Conservation (phyloP, 2,797 vertebrate species). For the Bradypus variegatus region DNA sequence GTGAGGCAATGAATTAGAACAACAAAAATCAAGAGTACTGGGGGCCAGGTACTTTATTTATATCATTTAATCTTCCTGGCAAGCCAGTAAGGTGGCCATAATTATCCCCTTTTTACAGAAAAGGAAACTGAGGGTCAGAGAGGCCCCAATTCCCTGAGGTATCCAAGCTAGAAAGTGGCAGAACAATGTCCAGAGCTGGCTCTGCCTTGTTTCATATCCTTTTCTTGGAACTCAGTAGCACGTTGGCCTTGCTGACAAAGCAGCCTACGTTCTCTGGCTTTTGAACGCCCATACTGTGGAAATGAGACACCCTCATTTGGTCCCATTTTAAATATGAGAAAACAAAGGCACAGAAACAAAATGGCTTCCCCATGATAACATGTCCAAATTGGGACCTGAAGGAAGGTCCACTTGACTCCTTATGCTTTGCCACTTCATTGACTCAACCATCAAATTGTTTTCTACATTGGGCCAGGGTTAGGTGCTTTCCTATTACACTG, state of each 20-base stretch:
- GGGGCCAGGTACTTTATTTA: not conserved
- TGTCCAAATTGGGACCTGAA: not conserved
- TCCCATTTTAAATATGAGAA: no score
- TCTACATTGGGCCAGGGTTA: not conserved
- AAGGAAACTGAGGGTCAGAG: not conserved
- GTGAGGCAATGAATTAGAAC: not conserved
- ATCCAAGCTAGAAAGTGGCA: not conserved
- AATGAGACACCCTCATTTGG: not conserved
- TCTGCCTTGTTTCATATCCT: not conserved
- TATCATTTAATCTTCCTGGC: not conserved
- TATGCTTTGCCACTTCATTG: not conserved
- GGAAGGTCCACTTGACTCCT: not conserved
- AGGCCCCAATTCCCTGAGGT: not conserved
- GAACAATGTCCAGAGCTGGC: not conserved
- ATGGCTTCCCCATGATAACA: not conserved
- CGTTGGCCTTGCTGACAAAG: not conserved
- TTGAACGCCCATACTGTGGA: no score
- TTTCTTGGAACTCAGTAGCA: not conserved
- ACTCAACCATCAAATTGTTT: not conserved
- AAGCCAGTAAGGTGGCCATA: not conserved
- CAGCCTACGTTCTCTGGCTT: not conserved
- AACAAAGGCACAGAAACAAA: not conserved
- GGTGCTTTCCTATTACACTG: not conserved
- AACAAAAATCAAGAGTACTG: not conserved
- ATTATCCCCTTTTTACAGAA: not conserved